Evolutionary conservation across 2,797 vertebrate species (phyloP).

Genomic region (Paedocypris micromegethes): DNA sequence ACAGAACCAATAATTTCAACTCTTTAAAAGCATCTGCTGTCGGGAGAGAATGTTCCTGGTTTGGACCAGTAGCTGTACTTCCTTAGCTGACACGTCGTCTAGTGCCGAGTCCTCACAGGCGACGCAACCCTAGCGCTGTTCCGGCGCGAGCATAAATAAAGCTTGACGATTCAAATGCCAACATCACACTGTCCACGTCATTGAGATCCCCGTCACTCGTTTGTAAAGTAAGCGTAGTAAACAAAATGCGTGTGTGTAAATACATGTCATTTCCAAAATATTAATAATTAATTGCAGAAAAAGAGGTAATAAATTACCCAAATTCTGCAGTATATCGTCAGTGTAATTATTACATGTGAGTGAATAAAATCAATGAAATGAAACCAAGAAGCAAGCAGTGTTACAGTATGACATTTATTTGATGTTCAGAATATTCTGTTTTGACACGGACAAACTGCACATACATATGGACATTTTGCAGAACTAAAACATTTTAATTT

Average conservation of each 20-base stretch:
- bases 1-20: background rate
- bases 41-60: conserved; percentile 1
- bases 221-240: background rate
- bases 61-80: conserved; percentile 40
- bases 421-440: background rate
- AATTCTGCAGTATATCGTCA: too few species aligned
- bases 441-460: conserved; percentile 7
- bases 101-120: background rate
- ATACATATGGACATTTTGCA: conserved; percentile 3
- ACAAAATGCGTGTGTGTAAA: too few species aligned
- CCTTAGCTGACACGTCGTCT: conserved; percentile 66
- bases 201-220: too few species aligned
- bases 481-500: background rate
- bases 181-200: conserved; percentile 66
- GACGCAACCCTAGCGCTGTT: conserved; percentile 40
- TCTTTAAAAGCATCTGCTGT: conserved; percentile 3
- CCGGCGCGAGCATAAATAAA: conserved; percentile 61
- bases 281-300: too few species aligned
- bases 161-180: conserved; percentile 50
- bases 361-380: background rate
- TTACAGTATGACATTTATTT: conserved; percentile 1
- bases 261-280: too few species aligned
- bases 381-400: background rate
- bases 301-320: too few species aligned
- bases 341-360: too few species aligned